Evolutionary conservation across 1,140 invertebrate genomes (phyloP).

Genomic region (Heliconius melpomene): DNA sequence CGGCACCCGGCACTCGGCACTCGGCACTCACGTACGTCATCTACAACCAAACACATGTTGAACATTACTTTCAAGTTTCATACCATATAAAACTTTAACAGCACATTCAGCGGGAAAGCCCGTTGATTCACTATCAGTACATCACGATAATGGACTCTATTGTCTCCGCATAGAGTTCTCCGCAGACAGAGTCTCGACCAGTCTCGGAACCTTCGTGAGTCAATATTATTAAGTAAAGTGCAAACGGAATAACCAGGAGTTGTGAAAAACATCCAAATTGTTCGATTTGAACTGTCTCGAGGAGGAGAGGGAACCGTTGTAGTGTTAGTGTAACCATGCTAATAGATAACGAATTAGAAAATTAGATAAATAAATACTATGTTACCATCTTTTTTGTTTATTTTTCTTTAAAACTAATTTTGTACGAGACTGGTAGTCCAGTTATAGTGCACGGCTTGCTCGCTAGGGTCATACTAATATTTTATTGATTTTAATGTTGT

Average conservation of each 20-base stretch:
- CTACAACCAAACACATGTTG: neutral
- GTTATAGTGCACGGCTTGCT: too few relatives aligned
- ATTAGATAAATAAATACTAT: too few relatives aligned
- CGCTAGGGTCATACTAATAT: too few relatives aligned
- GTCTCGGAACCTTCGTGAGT: neutral
- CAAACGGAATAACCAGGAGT: slow-evolving; percentile 1
- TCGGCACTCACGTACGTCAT: neutral
- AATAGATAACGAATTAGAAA: neutral
- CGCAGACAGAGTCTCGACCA: neutral
- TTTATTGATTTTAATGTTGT: too few relatives aligned
- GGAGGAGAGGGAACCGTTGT: neutral
- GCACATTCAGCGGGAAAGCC: slow-evolving; percentile 18
- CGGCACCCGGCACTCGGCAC: too few relatives aligned
- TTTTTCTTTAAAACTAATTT: too few relatives aligned
- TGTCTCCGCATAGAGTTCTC: neutral
- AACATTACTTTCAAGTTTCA: slow-evolving; percentile 6
- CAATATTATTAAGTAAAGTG: slow-evolving; percentile 4
- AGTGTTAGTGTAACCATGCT: neutral
- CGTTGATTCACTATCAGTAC: slow-evolving; percentile 1
- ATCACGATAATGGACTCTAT: neutral
- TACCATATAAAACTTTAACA: neutral
- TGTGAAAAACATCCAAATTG: neutral
- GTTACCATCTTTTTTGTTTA: too few relatives aligned
- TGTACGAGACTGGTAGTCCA: too few relatives aligned
- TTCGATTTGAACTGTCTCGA: neutral